Evolutionary conservation across 2,113 vertebrate genomes (phyloP).

Genomic region (Okapia johnstoni): DNA sequence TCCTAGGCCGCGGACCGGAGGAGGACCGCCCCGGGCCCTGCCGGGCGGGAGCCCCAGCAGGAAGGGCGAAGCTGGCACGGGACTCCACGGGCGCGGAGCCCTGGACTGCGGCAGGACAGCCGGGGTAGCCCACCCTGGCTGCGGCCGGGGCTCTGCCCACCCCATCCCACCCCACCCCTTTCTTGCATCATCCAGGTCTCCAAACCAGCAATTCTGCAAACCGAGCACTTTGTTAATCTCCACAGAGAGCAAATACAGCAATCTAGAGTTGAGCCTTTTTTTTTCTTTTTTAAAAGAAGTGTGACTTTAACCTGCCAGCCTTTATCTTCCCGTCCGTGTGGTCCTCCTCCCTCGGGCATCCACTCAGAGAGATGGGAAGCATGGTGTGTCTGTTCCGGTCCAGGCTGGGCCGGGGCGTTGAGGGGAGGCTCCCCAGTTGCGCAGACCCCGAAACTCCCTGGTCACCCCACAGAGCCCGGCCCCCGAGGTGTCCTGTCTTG

Average conservation of each 20-base stretch:
- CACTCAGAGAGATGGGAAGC: conserved; percentile 62
- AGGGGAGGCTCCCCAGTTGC: conserved; percentile 11
- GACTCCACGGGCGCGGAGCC: conserved; percentile 61
- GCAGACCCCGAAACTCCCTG: conserved; percentile 54
- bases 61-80: conserved; percentile 74
- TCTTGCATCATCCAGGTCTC: conserved; percentile 55
- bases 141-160: not conserved
- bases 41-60: conserved; percentile 76
- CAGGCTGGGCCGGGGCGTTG: not conserved
- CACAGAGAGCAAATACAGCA: conserved; percentile 79
- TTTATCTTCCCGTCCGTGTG: conserved; percentile 80
- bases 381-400: conserved; percentile 15
- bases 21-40: conserved; percentile 76
- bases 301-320: conserved; percentile 64
- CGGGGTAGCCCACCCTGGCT: not conserved
- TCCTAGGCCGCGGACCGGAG: conserved; percentile 80
- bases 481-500: conserved; percentile 79
- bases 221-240: conserved; percentile 80
- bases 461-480: conserved; percentile 64
- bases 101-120: not conserved
- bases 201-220: conserved; percentile 82
- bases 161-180: not conserved
- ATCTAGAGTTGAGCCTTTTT: conserved; percentile 78
- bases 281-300: not conserved
- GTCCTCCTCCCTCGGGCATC: conserved; percentile 75